Base-by-base conservation (phyloP, 2,797 vertebrate species). In the Aulostomus chinensis region DNA sequence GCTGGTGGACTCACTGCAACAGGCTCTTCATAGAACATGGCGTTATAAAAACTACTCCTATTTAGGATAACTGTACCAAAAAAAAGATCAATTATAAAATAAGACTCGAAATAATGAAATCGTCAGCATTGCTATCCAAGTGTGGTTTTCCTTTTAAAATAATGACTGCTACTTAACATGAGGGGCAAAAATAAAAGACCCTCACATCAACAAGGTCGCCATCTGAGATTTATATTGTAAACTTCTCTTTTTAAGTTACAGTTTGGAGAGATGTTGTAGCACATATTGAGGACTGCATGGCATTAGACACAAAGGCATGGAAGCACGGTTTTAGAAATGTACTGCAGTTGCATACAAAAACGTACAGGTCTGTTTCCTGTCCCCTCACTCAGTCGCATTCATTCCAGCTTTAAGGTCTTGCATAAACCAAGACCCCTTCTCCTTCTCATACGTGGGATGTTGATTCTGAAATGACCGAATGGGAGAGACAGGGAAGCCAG, bases 221-320 rank as follows among this genome's bases (percentile, higher is more conserved):
- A 47, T 88, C 83, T 72, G 80, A 93, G 85, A 92, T 88, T 90
- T 83, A 76, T 76, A 73, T 70, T 85, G 80, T 93, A 93, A 91
- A 92, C 92, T 36, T 17, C 14, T 24, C 1, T 12, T 22, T 28
- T 48, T 48, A 64, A 35, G 42, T 58, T 87, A 91, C 86, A 80
- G 68, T 83, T 87, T 50, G 90, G 93, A n/a, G 92, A 91, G 90
- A 79, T 73, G 52, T 47, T 73, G 29, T 58, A 72, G 79, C 78
- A 77, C 60, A 76, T 84, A 73, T 76, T 67, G 80, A 62, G 75
- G 73, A 85, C 81, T 70, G 79, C 67, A 87, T 73, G 87, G 88
- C 86, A 86, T 90, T 88, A 73, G 78, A 71, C 33, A 88, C 15
- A 62, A 90, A 92, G 84, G 90, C 85, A 88, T 70, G 81, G 78